Evolutionary conservation across 1,140 invertebrate species (phyloP).

Genomic region (Goniozus legneri): DNA sequence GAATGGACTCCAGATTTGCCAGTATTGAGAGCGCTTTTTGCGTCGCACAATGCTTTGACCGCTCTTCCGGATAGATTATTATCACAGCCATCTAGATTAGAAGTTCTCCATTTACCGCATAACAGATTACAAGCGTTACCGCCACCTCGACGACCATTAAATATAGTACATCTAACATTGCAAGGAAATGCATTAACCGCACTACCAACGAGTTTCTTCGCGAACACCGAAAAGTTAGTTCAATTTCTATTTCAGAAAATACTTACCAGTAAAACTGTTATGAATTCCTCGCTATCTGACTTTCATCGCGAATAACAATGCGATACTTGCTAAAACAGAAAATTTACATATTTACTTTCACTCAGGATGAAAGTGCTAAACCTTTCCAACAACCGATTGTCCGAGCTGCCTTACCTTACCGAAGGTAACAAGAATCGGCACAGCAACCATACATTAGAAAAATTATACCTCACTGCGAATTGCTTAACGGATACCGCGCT

Average conservation of each 20-base stretch:
- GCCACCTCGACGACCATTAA: slow-evolving; percentile 62
- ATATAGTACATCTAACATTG: slow-evolving; percentile 68
- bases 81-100: slow-evolving; percentile 67
- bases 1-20: slow-evolving; percentile 75
- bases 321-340: too few species aligned
- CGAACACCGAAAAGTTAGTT: slow-evolving; percentile 59
- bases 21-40: slow-evolving; percentile 69
- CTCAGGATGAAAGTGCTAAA: slow-evolving; percentile 68
- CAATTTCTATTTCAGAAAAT: slow-evolving; percentile 1
- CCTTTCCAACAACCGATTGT: slow-evolving; percentile 73
- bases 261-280: slow-evolving; percentile 8
- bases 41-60: slow-evolving; percentile 70
- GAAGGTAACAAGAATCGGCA: slow-evolving; percentile 42
- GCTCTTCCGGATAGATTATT: slow-evolving; percentile 69
- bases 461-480: slow-evolving; percentile 74
- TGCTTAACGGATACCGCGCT: slow-evolving; percentile 70
- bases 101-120: slow-evolving; percentile 70
- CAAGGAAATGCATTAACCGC: slow-evolving; percentile 74
- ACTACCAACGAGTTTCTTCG: slow-evolving; percentile 73
- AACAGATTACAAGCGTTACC: slow-evolving; percentile 72
- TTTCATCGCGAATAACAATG: too few species aligned
- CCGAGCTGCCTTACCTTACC: slow-evolving; percentile 62
- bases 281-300: too few species aligned
- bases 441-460: slow-evolving; percentile 59
- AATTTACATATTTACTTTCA: slow-evolving; percentile 7